Base-by-base conservation (phyloP, 2,888 invertebrate species). In the Conops quadrifasciatus region DNA sequence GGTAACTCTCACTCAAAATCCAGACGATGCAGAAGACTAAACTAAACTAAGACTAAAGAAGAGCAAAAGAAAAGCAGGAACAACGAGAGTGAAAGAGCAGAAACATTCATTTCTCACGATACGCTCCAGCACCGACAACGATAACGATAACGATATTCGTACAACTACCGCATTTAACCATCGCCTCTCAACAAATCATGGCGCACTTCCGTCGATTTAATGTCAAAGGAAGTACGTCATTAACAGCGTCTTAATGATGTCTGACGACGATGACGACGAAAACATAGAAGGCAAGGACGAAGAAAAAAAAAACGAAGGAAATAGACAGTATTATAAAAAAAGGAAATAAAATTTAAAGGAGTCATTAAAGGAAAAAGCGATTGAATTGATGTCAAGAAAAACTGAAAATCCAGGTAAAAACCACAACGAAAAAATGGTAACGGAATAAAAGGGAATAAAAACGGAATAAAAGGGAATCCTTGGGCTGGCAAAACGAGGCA, bases 231-330 rank as follows among this genome's bases (percentile, higher is more conserved):
- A 76, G 75, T 77, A 69, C 75, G 73, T 75, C 77, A 78, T 77
- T 78, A 78, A 76, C 75, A 73, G 75, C 73, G 73, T 68, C 76
- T 75, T 78, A 78, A 78, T 75, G 77, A 77, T 77, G 77, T 77
- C 76, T 77, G 62, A 24, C 62, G 30, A 2, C 21, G 11, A 16
- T 43, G 60, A 45, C n/a, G n/a, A 21, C 19, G n/a, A 21, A 53
- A n/a, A 9, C 53, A n/a, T 21, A 53, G 53, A 53, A 21, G 19
- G 11, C 9, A 53, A n/a, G 2, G 2, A 2, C 21, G 4, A 21
- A 53, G 11, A 53, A 21, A 53, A 53, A n/a, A 49, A n/a, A 49
- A 21, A 36, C 4, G 36, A 9, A 9, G 5, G 9, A 19, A 53
- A 53, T n/a, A n/a, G n/a, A n/a, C n/a, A n/a, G n/a, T 53, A 4